Percentiles rank a stretch among this genome's conserved stretches.
These are phyloP conservation scores for Timema cristinae DNA, from an alignment of 2,888 invertebrate genomes.

Conservation along the genomic window DNA sequence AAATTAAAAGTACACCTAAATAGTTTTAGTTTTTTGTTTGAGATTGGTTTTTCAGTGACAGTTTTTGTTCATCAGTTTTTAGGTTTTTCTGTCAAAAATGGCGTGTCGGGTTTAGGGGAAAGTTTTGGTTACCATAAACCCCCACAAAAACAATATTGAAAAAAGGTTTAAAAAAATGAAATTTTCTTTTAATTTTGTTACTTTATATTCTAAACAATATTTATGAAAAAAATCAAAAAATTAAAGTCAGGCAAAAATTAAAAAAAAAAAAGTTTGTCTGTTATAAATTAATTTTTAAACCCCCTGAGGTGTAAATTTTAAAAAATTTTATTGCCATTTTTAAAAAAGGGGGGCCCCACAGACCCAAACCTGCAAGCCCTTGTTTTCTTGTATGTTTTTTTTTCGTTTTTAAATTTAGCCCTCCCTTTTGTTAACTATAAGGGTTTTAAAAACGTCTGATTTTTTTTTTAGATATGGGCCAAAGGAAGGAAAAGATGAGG, in stretches of 20 bases:
- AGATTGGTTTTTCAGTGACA: neutral
- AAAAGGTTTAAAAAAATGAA: too few relatives aligned
- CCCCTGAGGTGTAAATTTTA: too few relatives aligned
- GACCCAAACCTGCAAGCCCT: neutral
- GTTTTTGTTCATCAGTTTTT: neutral
- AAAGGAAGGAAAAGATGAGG: neutral
- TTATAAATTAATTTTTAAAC: too few relatives aligned
- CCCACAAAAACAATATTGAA: too few relatives aligned
- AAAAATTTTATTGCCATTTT: neutral
- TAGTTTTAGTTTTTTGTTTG: neutral
- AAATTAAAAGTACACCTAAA: neutral
- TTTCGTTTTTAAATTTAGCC: neutral
- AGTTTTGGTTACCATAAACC: too few relatives aligned
- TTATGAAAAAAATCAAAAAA: too few relatives aligned
- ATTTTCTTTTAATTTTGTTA: too few relatives aligned
- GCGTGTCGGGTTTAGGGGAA: neutral
- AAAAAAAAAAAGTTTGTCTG: too few relatives aligned
- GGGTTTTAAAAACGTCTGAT: neutral
- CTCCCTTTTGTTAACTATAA: neutral
- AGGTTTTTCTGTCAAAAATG: neutral
- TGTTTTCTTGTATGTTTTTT: neutral
- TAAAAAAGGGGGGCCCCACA: neutral
- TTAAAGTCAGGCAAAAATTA: too few relatives aligned
- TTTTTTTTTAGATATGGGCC: neutral
- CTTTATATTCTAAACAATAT: too few relatives aligned